Evolutionary conservation across 2,797 vertebrate species (phyloP).

Genomic region (Tenualosa ilisha): DNA sequence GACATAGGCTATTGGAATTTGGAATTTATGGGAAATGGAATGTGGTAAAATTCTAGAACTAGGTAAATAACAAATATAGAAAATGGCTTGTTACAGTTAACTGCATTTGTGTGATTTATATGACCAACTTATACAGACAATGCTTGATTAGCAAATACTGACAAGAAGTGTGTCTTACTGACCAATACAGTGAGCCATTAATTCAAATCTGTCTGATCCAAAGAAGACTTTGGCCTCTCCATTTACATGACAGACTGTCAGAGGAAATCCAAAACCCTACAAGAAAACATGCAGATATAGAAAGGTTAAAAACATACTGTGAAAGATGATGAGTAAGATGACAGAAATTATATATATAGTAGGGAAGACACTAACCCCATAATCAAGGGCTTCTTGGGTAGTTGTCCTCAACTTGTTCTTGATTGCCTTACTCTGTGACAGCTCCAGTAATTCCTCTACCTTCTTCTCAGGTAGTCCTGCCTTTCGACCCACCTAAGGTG

Average conservation of each 20-base stretch:
- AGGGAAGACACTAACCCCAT: conserved; percentile 73
- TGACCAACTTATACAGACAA: background rate
- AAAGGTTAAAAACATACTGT: too few species aligned
- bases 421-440: conserved; percentile 69
- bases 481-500: conserved; percentile 76
- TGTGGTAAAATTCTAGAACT: background rate
- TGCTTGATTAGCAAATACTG: background rate
- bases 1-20: too few species aligned
- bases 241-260: conserved; percentile 78
- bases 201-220: conserved; percentile 90
- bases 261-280: conserved; percentile 89
- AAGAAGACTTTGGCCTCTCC: conserved; percentile 81
- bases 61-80: background rate
- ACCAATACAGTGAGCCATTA: conserved; percentile 87
- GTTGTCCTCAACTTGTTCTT: conserved; percentile 81
- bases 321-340: too few species aligned
- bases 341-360: too few species aligned
- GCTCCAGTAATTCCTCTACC: conserved; percentile 68
- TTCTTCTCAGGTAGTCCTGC: conserved; percentile 78
- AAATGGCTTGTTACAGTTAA: background rate
- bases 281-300: background rate
- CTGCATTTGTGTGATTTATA: background rate
- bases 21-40: too few species aligned
- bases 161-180: conserved; percentile 55
- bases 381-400: conserved; percentile 77